Percentiles rank a stretch among this genome's conserved stretches.
Conservation (phyloP, 2,797 vertebrate genomes). For the Chelonia mydas region DNA sequence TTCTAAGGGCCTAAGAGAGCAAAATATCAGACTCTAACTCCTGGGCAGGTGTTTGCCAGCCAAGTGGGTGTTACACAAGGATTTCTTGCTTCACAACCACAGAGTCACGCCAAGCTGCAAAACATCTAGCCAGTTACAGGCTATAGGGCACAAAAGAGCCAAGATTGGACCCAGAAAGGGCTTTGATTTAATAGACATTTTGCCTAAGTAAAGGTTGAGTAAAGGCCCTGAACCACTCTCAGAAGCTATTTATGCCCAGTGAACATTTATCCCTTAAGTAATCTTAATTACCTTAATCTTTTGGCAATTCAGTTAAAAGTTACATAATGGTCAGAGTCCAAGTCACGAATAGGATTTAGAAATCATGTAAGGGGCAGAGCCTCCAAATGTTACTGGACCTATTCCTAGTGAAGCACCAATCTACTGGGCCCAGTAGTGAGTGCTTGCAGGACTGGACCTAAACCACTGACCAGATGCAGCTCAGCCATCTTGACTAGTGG, state of each 20-base stretch:
- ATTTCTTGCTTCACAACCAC: not conserved
- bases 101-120: not conserved
- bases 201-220: not conserved
- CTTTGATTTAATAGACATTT: not conserved
- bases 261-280: not conserved
- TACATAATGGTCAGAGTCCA: too few relatives aligned
- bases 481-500: not conserved
- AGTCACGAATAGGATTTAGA: not conserved
- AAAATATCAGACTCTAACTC: not conserved
- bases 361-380: not conserved
- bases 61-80: not conserved
- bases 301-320: not conserved
- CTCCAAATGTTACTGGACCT: not conserved
- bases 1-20: not conserved
- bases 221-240: not conserved
- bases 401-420: not conserved
- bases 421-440: fast-evolving
- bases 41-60: not conserved
- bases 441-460: not conserved
- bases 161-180: not conserved
- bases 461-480: not conserved
- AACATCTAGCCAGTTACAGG: not conserved
- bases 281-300: not conserved
- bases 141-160: fast-evolving
- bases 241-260: not conserved